Evolutionary conservation across 2,888 invertebrate genomes (phyloP).

Genomic region (Yponomeuta malinellus): DNA sequence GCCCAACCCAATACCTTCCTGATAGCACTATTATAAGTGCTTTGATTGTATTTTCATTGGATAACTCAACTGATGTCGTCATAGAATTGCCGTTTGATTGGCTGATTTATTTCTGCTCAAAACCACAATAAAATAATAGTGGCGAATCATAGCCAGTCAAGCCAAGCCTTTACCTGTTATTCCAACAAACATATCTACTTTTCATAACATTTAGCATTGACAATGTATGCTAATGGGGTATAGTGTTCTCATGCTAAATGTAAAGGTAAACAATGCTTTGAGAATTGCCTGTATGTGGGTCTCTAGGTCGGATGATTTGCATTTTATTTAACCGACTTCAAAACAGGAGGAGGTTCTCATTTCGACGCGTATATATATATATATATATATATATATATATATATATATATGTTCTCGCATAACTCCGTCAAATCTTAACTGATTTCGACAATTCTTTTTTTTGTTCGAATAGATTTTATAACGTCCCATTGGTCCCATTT

Average conservation of each 20-base stretch:
- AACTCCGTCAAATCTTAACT: too few species aligned
- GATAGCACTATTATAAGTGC: too few species aligned
- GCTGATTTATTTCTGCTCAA: too few species aligned
- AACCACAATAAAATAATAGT: neutral
- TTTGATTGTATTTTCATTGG: too few species aligned
- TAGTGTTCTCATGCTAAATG: neutral
- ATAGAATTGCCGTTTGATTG: neutral
- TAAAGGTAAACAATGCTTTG: conserved; percentile 9
- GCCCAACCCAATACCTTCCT: too few species aligned
- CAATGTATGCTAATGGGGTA: conserved; percentile 8
- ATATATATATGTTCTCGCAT: too few species aligned
- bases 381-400: too few species aligned
- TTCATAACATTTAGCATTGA: conserved; percentile 10
- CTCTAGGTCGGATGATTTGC: conserved; percentile 10
- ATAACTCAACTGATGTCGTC: neutral
- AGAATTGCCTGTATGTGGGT: conserved; percentile 8
- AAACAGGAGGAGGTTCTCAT: too few species aligned
- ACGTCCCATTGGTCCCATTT: too few species aligned
- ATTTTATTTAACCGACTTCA: neutral
- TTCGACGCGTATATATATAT: too few species aligned
- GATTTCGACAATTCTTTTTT: too few species aligned
- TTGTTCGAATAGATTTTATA: too few species aligned
- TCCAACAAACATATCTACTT: neutral
- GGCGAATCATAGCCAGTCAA: neutral
- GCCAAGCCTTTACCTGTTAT: neutral